Evolutionary conservation across 2,113 vertebrate genomes (phyloP).

Genomic region (Bettongia penicillata): DNA sequence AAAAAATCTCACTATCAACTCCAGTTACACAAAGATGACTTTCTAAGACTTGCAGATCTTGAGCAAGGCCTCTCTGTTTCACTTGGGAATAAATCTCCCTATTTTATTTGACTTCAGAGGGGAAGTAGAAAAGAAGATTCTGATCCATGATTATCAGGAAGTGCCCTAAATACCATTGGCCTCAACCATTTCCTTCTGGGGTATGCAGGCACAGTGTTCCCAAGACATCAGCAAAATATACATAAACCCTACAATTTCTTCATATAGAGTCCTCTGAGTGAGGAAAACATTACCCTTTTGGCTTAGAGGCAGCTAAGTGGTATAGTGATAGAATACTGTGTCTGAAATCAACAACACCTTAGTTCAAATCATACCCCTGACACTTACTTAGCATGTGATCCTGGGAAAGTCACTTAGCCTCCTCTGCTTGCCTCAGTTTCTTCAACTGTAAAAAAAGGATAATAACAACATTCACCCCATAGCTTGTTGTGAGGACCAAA

Average conservation of each 20-base stretch:
- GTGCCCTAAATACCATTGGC: not conserved
- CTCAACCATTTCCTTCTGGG: constrained; percentile 11
- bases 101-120: not conserved
- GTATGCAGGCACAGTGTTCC: not conserved
- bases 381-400: not conserved
- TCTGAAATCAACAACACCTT: not conserved
- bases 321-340: not conserved
- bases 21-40: not conserved
- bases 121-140: not conserved
- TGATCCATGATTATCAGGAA: not conserved
- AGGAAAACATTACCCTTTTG: not conserved
- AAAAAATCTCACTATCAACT: constrained; percentile 8
- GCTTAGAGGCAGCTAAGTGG: too few relatives aligned
- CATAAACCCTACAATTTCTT: constrained; percentile 46
- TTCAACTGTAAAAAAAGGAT: not conserved
- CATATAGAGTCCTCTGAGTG: not conserved
- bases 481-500: not conserved
- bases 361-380: not conserved
- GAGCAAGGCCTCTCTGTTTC: not conserved
- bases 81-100: not conserved
- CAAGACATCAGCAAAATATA: constrained; percentile 39
- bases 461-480: not conserved
- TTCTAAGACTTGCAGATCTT: rapidly evolving
- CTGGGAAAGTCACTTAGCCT: not conserved
- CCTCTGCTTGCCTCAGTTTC: not conserved